Evolutionary conservation across 1,140 invertebrate species (phyloP), one percentile per base, ranked within the genome.

Genomic region (Dysdera silvatica): DNA sequence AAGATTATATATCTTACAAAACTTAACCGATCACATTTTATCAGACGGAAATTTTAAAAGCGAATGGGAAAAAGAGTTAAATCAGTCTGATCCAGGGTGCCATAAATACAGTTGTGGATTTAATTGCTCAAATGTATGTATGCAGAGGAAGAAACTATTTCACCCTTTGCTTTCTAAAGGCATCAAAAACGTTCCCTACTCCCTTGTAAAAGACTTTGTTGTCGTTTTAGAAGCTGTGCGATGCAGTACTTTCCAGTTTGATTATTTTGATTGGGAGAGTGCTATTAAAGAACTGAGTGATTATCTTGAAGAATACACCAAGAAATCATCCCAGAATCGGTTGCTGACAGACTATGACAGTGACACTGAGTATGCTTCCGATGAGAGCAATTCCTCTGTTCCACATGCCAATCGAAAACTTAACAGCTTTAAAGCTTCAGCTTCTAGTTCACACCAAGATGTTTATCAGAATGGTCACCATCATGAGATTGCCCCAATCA

Each of bases 191-290:
- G 16, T 63, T 49, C 32, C 61, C 7, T 29, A 37, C 41, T 23
- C 16, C 18, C 4, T 63, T 24, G 16, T 56, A 33, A 23, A 24
- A 56, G 61, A 63, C 20, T 41, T 63, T 10, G 45, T 56, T 23
- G 29, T 20, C 40, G 32, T 55, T 40, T 24, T 63, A 2, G 61
- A 63, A 56, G 8, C 7, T 49, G 26, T 40, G 14, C 61, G 61
- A 2, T 23, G 45, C 26, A 55, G 55, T 29, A 37, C 16, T 20
- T 56, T 63, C 32, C 61, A 63, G 16, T 63, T 55, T 24, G 56
- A 63, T 37, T 5, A 48, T 4, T 63, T 56, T 63, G 43, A 55
- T 56, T 63, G 61, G 61, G 20, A 18, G 23, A 23, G n/a, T 48
- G 35, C 45, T 56, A n/a, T 24, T 31, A 7, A 23, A 37, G 51